phyloP scores from a whole-genome alignment of 2,113 vertebrate species.

The Malurus melanocephalus region DNA sequence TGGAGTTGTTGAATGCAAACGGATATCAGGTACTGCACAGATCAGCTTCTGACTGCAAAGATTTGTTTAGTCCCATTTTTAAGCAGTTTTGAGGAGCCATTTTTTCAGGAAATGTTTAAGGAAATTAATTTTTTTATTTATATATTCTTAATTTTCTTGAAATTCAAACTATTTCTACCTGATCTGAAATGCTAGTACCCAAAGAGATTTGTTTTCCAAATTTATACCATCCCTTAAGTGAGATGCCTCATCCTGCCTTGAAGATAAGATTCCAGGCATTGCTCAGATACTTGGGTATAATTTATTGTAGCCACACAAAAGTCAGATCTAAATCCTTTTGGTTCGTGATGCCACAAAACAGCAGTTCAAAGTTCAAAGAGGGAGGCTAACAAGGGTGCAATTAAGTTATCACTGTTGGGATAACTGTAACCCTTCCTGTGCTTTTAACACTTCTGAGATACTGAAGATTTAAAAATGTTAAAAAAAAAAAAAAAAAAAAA shows the following conservation, averaged over 20 bases:
- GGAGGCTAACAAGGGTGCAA: conserved; percentile 56
- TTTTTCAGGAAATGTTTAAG: background rate
- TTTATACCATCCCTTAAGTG: conserved; percentile 55
- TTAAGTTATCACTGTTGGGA: conserved; percentile 72
- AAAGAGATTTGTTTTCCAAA: conserved; percentile 49
- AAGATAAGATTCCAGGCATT: conserved; percentile 81
- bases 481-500: background rate
- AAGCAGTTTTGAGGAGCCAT: background rate
- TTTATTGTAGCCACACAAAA: conserved; percentile 74
- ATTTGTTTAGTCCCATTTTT: background rate
- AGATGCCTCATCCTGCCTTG: conserved; percentile 55
- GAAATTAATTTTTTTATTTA: background rate
- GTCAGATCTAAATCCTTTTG: conserved; percentile 76
- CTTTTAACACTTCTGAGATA: conserved; percentile 44
- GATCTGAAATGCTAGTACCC: background rate
- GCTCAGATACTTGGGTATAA: conserved; percentile 75
- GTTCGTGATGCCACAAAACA: conserved; percentile 63
- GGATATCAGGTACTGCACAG: background rate
- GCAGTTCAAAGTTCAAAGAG: conserved; percentile 76
- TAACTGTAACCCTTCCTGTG: conserved; percentile 53
- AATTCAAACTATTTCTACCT: background rate
- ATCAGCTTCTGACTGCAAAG: background rate
- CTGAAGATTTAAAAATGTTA: background rate
- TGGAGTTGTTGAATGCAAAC: background rate
- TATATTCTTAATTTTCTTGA: background rate